A percentile compares a stretch with the other conserved stretches of the same genome.
phyloP scores from a whole-genome alignment of 2,797 vertebrate species.

The Acanthornis magna region DNA sequence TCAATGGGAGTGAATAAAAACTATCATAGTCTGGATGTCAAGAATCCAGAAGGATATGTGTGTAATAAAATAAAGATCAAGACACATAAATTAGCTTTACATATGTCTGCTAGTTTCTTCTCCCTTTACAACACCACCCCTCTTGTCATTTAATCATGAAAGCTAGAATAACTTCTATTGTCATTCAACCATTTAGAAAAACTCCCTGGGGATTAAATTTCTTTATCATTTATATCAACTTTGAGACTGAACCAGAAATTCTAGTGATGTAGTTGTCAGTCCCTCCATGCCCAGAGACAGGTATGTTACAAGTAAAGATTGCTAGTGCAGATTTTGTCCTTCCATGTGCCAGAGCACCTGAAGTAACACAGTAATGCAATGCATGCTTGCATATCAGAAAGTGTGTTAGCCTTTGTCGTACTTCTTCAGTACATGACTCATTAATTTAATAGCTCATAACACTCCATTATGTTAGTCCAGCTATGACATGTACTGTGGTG shows the following conservation, averaged over 20 bases:
- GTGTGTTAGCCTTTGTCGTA: slow-evolving; percentile 24
- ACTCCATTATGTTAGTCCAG: slow-evolving; percentile 51
- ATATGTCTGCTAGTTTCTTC: neutral
- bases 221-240: neutral
- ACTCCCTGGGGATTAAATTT: neutral
- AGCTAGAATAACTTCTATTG: neutral
- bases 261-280: neutral
- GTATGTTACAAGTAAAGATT: neutral
- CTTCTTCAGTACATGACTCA: slow-evolving; percentile 51
- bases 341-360: neutral
- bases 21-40: neutral
- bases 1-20: neutral
- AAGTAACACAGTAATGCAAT: slow-evolving; percentile 21
- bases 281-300: neutral
- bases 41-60: neutral
- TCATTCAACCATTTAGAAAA: neutral
- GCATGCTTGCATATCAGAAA: slow-evolving; percentile 26
- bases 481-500: slow-evolving; percentile 33
- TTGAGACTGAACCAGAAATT: neutral
- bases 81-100: neutral
- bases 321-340: neutral
- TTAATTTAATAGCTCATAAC: slow-evolving; percentile 67
- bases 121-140: neutral
- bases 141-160: neutral
- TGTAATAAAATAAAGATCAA: neutral